These are phyloP conservation scores for Nemotelus nigrinus DNA, from an alignment of 2,888 invertebrate genomes.

Conservation along the genomic window DNA sequence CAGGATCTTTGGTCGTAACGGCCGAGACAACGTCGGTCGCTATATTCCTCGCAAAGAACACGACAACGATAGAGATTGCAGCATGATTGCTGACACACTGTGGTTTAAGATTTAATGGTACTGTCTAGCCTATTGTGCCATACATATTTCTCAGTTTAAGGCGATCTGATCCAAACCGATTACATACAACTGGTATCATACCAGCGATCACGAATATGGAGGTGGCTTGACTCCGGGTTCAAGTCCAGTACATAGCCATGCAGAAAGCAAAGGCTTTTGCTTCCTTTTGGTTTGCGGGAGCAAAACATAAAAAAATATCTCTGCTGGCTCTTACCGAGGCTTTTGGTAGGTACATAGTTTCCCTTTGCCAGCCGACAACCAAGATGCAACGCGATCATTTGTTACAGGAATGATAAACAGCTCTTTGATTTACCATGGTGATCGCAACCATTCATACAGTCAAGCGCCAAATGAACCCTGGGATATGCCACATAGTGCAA, in stretches of 20 bases:
- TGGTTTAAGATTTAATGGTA: constrained; percentile 42
- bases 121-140: constrained; percentile 37
- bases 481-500: too few species aligned
- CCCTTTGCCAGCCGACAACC: constrained; percentile 10
- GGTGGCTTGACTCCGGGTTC: constrained; percentile 13
- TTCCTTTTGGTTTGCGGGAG: not conserved
- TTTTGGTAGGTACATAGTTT: not conserved
- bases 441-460: constrained; percentile 16
- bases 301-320: too few species aligned
- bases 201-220: constrained; percentile 27
- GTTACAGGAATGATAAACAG: constrained; percentile 48
- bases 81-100: constrained; percentile 42
- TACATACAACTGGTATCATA: too few species aligned
- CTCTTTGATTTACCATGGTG: constrained; percentile 38
- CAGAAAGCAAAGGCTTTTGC: not conserved
- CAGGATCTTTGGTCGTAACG: too few species aligned
- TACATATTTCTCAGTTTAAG: not conserved
- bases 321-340: constrained; percentile 6
- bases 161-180: too few species aligned
- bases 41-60: constrained; percentile 23
- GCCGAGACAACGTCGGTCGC: not conserved
- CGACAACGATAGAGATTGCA: constrained; percentile 28
- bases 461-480: not conserved
- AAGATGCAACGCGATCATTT: constrained; percentile 46
- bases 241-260: constrained; percentile 17